Evolutionary conservation across 2,888 invertebrate species (phyloP).

Genomic region (Neelides folsomi): DNA sequence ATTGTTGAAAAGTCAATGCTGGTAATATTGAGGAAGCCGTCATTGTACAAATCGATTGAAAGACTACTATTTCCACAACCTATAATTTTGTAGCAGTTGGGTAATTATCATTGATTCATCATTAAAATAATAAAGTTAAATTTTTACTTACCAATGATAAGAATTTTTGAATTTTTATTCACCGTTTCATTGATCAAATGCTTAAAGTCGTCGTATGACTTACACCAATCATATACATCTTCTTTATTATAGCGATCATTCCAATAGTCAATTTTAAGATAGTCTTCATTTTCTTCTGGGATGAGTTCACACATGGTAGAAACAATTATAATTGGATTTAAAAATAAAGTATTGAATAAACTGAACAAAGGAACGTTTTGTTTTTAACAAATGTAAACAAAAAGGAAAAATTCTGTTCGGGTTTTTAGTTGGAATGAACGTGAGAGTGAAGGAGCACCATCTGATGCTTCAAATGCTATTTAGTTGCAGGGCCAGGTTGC

Average conservation of each 20-base stretch:
- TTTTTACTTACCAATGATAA: conserved; percentile 14
- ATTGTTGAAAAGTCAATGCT: conserved; percentile 39
- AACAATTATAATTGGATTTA: no score
- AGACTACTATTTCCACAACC: conserved; percentile 40
- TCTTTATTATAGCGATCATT: conserved; percentile 12
- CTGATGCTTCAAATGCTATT: no score
- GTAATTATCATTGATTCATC: background rate
- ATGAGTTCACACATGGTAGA: background rate
- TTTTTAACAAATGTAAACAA: no score
- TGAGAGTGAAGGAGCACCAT: no score
- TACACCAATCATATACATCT: conserved; percentile 19
- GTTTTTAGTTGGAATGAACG: no score
- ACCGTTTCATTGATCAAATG: conserved; percentile 8
- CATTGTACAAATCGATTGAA: conserved; percentile 36
- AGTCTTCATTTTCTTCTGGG: conserved; percentile 15
- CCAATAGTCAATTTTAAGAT: conserved; percentile 14
- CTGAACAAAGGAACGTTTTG: no score
- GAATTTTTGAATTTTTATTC: conserved; percentile 8
- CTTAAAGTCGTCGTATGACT: conserved; percentile 10
- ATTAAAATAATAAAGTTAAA: no score
- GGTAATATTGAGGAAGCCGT: conserved; percentile 36
- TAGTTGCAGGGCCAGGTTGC: no score
- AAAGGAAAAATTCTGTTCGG: no score
- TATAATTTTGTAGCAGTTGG: conserved; percentile 10
- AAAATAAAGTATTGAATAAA: no score